These are phyloP conservation scores for Chunga burmeisteri DNA, from an alignment of 2,113 vertebrate species.

Conservation along the genomic window DNA sequence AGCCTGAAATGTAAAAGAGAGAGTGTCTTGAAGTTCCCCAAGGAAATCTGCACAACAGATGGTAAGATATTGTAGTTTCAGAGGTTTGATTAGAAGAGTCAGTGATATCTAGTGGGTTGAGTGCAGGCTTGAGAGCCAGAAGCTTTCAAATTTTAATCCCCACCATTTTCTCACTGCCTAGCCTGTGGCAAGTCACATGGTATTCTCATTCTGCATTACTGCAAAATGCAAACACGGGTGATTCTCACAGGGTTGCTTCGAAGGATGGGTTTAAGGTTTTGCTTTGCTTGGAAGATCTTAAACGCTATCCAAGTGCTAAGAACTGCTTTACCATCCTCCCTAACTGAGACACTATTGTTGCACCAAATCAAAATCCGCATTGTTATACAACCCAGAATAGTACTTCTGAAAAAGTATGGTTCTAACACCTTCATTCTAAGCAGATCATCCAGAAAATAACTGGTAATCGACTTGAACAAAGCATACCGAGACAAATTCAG, in stretches of 20 bases:
- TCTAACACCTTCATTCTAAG: neutral
- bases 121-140: neutral
- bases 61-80: neutral
- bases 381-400: neutral
- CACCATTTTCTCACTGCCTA: neutral
- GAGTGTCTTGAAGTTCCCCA: neutral
- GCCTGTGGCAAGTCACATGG: neutral
- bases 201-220: neutral
- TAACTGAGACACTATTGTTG: neutral
- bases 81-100: slow-evolving; percentile 1
- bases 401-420: neutral
- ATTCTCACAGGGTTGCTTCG: neutral
- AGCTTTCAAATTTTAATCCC: neutral
- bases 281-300: neutral
- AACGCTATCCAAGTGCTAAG: neutral
- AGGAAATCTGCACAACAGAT: slow-evolving; percentile 34
- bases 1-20: neutral
- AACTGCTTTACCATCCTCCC: neutral
- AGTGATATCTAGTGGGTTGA: neutral
- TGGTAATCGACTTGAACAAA: neutral
- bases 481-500: neutral
- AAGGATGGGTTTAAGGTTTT: neutral
- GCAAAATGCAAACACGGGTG: neutral
- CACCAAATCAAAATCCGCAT: neutral
- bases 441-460: slow-evolving; percentile 4